phyloP scores from a whole-genome alignment of 2,888 invertebrate genomes.

The Eucriotettix oculatus region DNA sequence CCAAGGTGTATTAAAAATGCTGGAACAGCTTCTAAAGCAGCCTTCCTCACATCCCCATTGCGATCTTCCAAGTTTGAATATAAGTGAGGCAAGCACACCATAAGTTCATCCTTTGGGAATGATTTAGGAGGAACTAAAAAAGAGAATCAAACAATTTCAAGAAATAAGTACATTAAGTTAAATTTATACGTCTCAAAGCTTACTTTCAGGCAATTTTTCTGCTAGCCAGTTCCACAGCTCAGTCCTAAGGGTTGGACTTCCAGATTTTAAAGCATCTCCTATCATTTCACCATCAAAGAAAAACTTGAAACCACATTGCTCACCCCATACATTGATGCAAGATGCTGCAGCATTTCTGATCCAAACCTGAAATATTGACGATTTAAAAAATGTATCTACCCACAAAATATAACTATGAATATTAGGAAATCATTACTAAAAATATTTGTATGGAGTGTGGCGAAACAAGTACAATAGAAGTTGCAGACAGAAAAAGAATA shows the following conservation, averaged over 20 bases:
- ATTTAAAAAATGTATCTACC: not conserved
- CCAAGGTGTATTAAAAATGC: constrained; percentile 89
- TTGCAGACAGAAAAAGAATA: too few species aligned
- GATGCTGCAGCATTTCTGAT: constrained; percentile 63
- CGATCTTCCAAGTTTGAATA: constrained; percentile 79
- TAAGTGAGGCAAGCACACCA: constrained; percentile 56
- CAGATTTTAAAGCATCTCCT: constrained; percentile 66
- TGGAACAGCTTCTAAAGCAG: constrained; percentile 73
- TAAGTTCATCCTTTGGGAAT: constrained; percentile 66
- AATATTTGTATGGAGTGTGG: too few species aligned
- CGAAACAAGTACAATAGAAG: too few species aligned
- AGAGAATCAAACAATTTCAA: not conserved
- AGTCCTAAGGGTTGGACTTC: constrained; percentile 64
- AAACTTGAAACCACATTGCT: constrained; percentile 62
- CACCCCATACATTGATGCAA: constrained; percentile 76
- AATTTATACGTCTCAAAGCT: constrained; percentile 13
- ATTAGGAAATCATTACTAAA: too few species aligned
- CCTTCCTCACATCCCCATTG: constrained; percentile 78
- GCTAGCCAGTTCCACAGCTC: constrained; percentile 78
- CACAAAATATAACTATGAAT: not conserved
- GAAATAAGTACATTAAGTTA: too few species aligned
- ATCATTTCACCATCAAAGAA: constrained; percentile 83
- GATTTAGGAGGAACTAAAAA: constrained; percentile 46
- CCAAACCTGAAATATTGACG: constrained; percentile 27
- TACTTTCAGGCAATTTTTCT: constrained; percentile 58